A percentile compares a stretch with the other conserved stretches of the same genome.
phyloP scores from a whole-genome alignment of 1,140 invertebrate genomes.

The Drosophila saltans region DNA sequence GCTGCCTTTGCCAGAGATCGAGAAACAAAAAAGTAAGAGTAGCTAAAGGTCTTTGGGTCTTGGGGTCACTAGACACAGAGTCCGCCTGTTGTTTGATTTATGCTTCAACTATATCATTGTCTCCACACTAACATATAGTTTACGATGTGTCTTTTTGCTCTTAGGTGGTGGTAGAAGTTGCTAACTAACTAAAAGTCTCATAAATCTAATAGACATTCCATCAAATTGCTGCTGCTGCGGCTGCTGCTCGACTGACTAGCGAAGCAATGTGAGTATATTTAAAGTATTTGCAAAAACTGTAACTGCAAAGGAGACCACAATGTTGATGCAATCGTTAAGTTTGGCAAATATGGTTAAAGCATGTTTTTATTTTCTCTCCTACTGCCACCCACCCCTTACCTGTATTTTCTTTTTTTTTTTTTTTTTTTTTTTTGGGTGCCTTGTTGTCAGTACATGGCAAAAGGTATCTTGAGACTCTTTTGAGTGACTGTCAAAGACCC shows the following conservation, averaged over 20 bases:
- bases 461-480: conserved; percentile 19
- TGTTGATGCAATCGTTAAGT: conserved; percentile 79
- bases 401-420: background rate
- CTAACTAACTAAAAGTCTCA: conserved; percentile 25
- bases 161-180: conserved; percentile 50
- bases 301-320: conserved; percentile 48
- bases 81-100: conserved; percentile 56
- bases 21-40: conserved; percentile 67
- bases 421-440: conserved; percentile 45
- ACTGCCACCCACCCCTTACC: too few species aligned
- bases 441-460: conserved; percentile 16
- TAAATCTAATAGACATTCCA: conserved; percentile 53
- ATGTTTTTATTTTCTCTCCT: conserved; percentile 34
- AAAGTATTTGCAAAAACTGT: conserved; percentile 43
- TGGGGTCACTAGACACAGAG: conserved; percentile 30
- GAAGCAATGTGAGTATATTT: conserved; percentile 67
- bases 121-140: conserved; percentile 37
- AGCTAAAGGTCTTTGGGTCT: conserved; percentile 43
- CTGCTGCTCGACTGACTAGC: conserved; percentile 3
- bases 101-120: conserved; percentile 33
- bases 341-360: conserved; percentile 78
- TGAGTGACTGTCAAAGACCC: conserved; percentile 16
- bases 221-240: conserved; percentile 45
- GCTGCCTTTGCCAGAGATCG: conserved; percentile 15
- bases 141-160: conserved; percentile 60